Conservation (phyloP, 2,888 invertebrate species). For the Melinaea menophilus region DNA sequence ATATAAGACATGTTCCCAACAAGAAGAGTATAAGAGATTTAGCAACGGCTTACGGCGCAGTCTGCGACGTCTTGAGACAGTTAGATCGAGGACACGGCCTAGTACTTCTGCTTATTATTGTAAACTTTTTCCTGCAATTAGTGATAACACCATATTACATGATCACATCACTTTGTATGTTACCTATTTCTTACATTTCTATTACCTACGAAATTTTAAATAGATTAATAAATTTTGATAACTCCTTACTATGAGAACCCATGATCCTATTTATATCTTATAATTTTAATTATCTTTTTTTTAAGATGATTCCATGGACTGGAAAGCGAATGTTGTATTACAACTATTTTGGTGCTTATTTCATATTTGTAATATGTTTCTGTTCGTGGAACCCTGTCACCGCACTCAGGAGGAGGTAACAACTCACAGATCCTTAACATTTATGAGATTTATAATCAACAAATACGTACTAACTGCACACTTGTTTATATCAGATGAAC, state of each 20-base stretch:
- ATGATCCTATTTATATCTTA: neutral
- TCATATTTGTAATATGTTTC: slow-evolving; percentile 16
- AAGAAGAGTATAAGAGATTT: slow-evolving; percentile 11
- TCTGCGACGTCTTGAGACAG: slow-evolving; percentile 24
- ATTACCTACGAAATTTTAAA: too few relatives aligned
- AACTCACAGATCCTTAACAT: neutral
- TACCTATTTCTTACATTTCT: neutral
- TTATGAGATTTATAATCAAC: neutral
- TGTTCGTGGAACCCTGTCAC: slow-evolving; percentile 26
- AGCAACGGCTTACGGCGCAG: slow-evolving; percentile 7
- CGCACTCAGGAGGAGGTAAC: slow-evolving; percentile 22
- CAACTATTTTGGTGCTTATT: slow-evolving; percentile 21
- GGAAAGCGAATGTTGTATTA: slow-evolving; percentile 10
- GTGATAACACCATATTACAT: slow-evolving; percentile 27
- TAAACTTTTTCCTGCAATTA: slow-evolving; percentile 24
- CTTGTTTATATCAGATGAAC: slow-evolving; percentile 16
- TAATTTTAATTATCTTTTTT: neutral
- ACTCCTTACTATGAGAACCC: neutral
- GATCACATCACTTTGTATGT: slow-evolving; percentile 16
- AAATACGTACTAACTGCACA: neutral
- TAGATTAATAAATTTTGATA: neutral
- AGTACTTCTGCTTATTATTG: slow-evolving; percentile 17
- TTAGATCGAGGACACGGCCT: slow-evolving; percentile 15
- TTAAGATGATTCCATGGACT: slow-evolving; percentile 9
- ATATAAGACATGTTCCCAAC: neutral